Evolutionary conservation across 2,888 invertebrate species (phyloP).

Genomic region (Archips crataeganus): DNA sequence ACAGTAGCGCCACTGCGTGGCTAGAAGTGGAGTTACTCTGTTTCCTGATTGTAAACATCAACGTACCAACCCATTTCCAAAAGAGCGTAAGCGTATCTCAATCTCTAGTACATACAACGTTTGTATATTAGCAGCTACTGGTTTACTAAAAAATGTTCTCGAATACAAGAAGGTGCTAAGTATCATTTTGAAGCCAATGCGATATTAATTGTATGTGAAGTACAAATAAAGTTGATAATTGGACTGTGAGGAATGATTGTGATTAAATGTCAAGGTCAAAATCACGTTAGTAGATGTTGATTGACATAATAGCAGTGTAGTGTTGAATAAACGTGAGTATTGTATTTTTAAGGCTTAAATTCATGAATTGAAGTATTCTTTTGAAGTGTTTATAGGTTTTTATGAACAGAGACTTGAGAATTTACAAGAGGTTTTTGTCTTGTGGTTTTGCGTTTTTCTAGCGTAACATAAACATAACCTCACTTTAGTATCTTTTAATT

Average conservation of each 20-base stretch:
- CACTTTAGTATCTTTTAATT: not conserved
- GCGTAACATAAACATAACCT: not conserved
- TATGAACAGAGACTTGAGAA: not conserved
- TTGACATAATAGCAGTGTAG: not conserved
- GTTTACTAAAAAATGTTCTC: not conserved
- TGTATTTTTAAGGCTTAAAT: not conserved
- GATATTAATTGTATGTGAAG: not conserved
- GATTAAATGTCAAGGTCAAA: slow-evolving; percentile 2
- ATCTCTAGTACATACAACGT: not conserved
- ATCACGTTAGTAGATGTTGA: not conserved
- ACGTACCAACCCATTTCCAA: not conserved
- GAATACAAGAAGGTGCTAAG: not conserved
- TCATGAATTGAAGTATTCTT: not conserved
- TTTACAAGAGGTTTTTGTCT: not conserved
- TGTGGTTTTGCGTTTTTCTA: not conserved
- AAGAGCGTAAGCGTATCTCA: not conserved
- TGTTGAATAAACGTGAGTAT: not conserved
- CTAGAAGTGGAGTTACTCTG: not conserved
- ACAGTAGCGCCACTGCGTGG: slow-evolving; percentile 9
- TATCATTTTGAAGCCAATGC: not conserved
- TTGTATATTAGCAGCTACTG: not conserved
- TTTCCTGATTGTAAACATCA: not conserved
- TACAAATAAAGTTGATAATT: not conserved
- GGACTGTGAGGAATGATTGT: not conserved
- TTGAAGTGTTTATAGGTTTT: not conserved